Percentiles rank a stretch among this genome's conserved stretches.
These are phyloP conservation scores for Triplophysa rosa DNA, from an alignment of 2,113 vertebrate genomes.

Conservation along the genomic window DNA sequence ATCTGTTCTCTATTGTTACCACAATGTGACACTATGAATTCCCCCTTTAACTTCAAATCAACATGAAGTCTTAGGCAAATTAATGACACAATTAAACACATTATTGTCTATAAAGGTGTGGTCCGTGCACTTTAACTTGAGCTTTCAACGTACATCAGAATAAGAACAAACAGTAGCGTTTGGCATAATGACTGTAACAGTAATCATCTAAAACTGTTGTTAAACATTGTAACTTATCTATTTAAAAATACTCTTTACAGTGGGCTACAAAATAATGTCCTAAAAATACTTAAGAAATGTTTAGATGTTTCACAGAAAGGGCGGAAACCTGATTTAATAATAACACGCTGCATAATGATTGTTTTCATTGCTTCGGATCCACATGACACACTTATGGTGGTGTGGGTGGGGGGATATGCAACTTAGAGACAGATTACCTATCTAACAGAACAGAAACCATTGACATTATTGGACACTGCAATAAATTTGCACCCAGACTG, in stretches of 20 bases:
- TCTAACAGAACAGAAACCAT: neutral
- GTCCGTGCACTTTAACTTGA: neutral
- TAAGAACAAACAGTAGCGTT: neutral
- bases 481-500: neutral
- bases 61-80: neutral
- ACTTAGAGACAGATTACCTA: neutral
- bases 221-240: no score
- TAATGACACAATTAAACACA: neutral
- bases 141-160: no score
- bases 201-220: neutral
- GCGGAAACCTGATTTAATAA: neutral
- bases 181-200: neutral
- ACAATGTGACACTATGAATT: neutral
- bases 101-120: neutral
- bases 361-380: neutral
- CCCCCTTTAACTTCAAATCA: neutral
- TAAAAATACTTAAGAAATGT: neutral
- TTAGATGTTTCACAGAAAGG: neutral
- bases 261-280: no score
- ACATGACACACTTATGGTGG: neutral
- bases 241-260: no score
- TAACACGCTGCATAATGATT: neutral
- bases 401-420: neutral
- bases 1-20: neutral
- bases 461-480: neutral